phyloP scores from a whole-genome alignment of 23 tunicate genomes.

The Phallusia fumigata region DNA sequence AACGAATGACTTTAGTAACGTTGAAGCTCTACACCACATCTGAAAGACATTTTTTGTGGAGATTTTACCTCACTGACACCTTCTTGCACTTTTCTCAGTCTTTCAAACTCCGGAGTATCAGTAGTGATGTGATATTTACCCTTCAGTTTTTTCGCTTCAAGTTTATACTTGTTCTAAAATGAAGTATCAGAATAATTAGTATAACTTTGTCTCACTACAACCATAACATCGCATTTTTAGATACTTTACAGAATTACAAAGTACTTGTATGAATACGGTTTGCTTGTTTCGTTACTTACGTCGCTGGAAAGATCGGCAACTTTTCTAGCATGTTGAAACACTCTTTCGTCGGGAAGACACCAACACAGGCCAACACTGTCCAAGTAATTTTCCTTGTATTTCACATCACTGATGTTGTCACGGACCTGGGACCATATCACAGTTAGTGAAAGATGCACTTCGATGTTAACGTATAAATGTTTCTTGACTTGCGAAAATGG shows the following conservation, averaged over 20 bases:
- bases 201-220: too few relatives aligned
- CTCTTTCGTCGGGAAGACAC: conserved; percentile 51
- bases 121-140: conserved; percentile 92
- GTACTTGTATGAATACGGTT: too few relatives aligned
- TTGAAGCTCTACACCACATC: too few relatives aligned
- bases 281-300: conserved; percentile 42
- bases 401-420: conserved; percentile 68
- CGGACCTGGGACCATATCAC: conserved; percentile 38
- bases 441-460: too few relatives aligned
- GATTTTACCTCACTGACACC: conserved; percentile 74
- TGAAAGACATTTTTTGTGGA: too few relatives aligned
- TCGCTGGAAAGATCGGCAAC: conserved; percentile 72
- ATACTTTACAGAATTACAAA: too few relatives aligned
- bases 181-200: not conserved
- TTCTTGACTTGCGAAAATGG: too few relatives aligned
- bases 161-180: conserved; percentile 79
- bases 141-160: conserved; percentile 70
- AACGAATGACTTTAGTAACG: too few relatives aligned
- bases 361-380: conserved; percentile 85
- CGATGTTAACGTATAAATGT: too few relatives aligned
- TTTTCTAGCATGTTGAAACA: conserved; percentile 72
- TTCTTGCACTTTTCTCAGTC: conserved; percentile 66
- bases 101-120: conserved; percentile 91
- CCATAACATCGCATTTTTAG: too few relatives aligned
- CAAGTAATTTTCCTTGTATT: conserved; percentile 75